Base-by-base conservation (phyloP, 2,888 invertebrate genomes). In the Drosophila antonietae region DNA sequence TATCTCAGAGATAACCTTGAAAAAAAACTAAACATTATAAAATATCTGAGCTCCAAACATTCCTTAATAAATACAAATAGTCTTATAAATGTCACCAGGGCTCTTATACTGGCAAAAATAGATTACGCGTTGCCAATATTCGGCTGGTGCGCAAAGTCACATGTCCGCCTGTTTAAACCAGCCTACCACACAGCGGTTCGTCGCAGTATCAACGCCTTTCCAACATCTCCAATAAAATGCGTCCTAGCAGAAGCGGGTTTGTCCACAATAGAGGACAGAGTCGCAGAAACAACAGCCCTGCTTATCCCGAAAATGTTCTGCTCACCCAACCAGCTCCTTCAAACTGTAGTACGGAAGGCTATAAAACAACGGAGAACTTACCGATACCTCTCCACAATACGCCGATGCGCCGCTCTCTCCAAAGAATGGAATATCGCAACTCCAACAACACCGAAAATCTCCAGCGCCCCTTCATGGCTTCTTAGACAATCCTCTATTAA, bases 261-360 rank as follows among this genome's bases (percentile, higher is more conserved):
- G 8, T 18, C 43, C 1, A 18, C 33, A 20, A 44, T 37, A 23
- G 37, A 47, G n/a, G 49, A 49, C 31, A 49, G n/a, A 31, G 23
- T 23, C 23, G 23, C 23, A 23, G 23, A 41, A 58, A 37, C 47
- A 14, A 47, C 23, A 46, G 35, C 46, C 18, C 28, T 33, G n/a
- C 46, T 47, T 20, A 58, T 58, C 46, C 47, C 37, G 20, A 58
- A 58, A 46, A 14, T 47, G 10, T 23, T 35, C 46, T 58, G 58
- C 58, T 15, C 58, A 20, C 58, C 46, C 6, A 58, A 58, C 58
- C 44, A 46, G 20, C 23, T 46, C 7, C 46, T 46, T 46, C 46
- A 46, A 46, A 23, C 3, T 20, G 23, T 23, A 12, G 20, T 46
- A 14, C 46, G 10, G 5, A 18, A 46, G 6, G 23, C 46, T 14